phyloP scores from a whole-genome alignment of 2,888 invertebrate species.

The Norana najaformis region DNA sequence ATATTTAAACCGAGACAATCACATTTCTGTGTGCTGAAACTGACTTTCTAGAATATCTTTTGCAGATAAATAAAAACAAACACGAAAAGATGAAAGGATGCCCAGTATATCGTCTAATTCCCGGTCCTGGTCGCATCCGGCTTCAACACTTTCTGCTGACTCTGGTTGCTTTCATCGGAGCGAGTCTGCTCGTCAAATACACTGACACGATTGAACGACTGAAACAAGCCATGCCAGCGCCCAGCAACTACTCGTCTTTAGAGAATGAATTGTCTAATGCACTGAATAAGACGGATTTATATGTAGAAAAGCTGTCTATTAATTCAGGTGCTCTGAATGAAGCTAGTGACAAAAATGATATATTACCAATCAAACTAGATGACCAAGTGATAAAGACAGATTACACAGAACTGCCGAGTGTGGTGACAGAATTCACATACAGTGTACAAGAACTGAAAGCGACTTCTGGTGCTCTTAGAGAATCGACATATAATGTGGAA shows the following conservation, averaged over 20 bases:
- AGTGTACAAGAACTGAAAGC: neutral
- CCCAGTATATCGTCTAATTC: no score
- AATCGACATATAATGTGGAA: neutral
- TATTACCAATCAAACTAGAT: neutral
- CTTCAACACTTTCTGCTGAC: neutral
- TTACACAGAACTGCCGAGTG: neutral
- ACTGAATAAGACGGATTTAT: neutral
- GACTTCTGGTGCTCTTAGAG: neutral
- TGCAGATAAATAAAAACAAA: neutral
- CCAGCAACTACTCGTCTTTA: no score
- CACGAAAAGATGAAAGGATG: neutral
- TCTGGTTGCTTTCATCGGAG: neutral
- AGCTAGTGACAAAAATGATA: neutral
- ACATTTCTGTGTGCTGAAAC: neutral
- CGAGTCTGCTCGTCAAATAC: neutral
- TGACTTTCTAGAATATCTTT: neutral
- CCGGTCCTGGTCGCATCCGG: neutral
- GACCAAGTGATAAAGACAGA: neutral
- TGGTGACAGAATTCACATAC: no score
- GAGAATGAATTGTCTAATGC: neutral
- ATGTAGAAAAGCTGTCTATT: neutral
- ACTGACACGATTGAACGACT: neutral
- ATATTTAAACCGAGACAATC: neutral
- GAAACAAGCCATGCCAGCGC: neutral
- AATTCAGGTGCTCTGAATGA: neutral